These are phyloP conservation scores for Xylophagus ater DNA, from an alignment of 2,888 invertebrate genomes.

Conservation along the genomic window DNA sequence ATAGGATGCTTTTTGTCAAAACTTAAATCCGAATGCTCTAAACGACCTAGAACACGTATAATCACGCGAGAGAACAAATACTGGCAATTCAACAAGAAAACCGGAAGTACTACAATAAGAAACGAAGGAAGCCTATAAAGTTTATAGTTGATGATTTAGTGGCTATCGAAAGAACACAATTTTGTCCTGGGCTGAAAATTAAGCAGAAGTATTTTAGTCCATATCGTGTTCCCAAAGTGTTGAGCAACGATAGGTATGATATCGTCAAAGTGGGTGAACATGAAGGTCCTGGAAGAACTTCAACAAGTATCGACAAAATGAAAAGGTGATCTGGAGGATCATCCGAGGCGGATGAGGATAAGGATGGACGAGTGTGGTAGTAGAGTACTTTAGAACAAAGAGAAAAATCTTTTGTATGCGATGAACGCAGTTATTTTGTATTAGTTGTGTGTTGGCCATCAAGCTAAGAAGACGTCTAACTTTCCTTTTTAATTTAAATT, in stretches of 20 bases:
- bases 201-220: slow-evolving; percentile 13
- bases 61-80: slow-evolving; percentile 18
- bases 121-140: slow-evolving; percentile 3
- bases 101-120: not conserved
- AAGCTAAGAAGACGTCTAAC: too few species aligned
- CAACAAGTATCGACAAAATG: slow-evolving; percentile 13
- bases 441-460: too few species aligned
- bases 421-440: too few species aligned
- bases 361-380: too few species aligned
- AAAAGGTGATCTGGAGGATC: slow-evolving; percentile 9
- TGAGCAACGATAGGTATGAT: slow-evolving; percentile 13
- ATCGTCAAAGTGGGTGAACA: slow-evolving; percentile 13
- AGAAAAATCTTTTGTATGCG: too few species aligned
- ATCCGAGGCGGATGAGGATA: too few species aligned
- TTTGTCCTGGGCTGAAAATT: slow-evolving; percentile 14
- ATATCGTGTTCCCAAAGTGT: slow-evolving; percentile 9
- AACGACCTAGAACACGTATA: slow-evolving; percentile 2
- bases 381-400: too few species aligned
- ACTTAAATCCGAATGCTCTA: too few species aligned
- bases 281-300: slow-evolving; percentile 11
- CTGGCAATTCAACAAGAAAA: slow-evolving; percentile 11
- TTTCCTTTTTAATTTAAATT: too few species aligned
- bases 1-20: too few species aligned
- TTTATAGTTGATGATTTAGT: slow-evolving; percentile 11
- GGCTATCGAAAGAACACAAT: slow-evolving; percentile 17